Conservation (phyloP, 2,888 invertebrate genomes). For the Microctonus brassicae region DNA sequence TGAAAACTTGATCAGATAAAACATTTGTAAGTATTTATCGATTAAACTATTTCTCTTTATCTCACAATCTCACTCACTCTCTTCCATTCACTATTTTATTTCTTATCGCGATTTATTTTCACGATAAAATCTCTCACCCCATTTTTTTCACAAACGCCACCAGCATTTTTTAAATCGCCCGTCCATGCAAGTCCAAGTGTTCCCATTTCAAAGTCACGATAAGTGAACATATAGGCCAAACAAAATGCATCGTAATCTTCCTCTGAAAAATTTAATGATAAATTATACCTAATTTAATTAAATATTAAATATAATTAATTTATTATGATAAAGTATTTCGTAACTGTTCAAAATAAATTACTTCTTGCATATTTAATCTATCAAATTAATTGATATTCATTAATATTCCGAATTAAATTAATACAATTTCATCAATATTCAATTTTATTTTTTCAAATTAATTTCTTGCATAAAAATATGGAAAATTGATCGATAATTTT, state of each 20-base stretch:
- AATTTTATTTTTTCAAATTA: too few relatives aligned
- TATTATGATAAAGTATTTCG: too few relatives aligned
- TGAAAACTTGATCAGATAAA: neutral
- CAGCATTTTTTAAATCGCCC: conserved; percentile 94
- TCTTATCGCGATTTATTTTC: neutral
- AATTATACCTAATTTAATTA: too few relatives aligned
- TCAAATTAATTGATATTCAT: too few relatives aligned
- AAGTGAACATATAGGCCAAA: conserved; percentile 98
- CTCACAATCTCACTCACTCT: neutral
- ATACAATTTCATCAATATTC: too few relatives aligned
- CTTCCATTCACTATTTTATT: neutral
- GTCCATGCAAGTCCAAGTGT: conserved; percentile 99
- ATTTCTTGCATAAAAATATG: too few relatives aligned
- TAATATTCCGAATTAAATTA: too few relatives aligned
- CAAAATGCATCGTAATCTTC: conserved; percentile 99
- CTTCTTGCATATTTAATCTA: too few relatives aligned
- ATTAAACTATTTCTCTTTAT: neutral
- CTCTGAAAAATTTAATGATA: conserved; percentile 82
- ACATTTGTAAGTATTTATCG: conserved; percentile 3
- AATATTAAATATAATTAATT: too few relatives aligned
- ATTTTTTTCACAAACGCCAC: conserved; percentile 98
- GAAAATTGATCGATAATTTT: too few relatives aligned
- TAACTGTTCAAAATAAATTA: too few relatives aligned
- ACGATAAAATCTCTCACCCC: conserved; percentile 77
- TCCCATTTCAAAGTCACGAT: conserved; percentile 95